phyloP scores from a whole-genome alignment of 37 sponge, comb jelly and placozoan genomes.

The Chondrilla cf. caribensis region DNA sequence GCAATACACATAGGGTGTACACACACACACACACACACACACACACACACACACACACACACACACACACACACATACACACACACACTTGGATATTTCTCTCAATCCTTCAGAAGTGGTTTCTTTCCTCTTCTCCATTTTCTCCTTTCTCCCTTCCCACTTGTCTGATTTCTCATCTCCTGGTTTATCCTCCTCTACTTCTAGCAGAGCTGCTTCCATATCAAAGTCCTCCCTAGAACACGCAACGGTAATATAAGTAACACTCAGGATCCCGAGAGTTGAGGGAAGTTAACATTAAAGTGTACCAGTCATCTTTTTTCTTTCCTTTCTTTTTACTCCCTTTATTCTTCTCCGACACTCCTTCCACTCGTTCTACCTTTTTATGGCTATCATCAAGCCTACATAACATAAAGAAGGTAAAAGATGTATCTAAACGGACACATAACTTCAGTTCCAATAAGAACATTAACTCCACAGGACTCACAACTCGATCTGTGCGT shows the following conservation, averaged over 20 bases:
- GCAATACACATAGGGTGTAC: too few relatives aligned
- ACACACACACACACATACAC: too few relatives aligned
- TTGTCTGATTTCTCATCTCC: background rate
- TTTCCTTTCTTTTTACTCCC: background rate
- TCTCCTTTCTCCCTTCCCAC: background rate
- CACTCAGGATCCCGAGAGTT: background rate
- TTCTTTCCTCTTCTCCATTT: background rate
- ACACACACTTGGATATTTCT: too few relatives aligned
- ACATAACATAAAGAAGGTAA: too few relatives aligned
- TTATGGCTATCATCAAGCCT: background rate
- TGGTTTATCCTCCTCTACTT: background rate
- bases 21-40: too few relatives aligned
- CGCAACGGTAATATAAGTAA: too few relatives aligned
- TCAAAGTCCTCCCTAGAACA: slow-evolving; percentile 20
- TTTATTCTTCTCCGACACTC: background rate
- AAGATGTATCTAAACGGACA: too few relatives aligned
- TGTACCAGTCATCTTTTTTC: background rate
- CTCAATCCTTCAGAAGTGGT: background rate
- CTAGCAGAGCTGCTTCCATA: background rate
- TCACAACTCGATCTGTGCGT: too few relatives aligned
- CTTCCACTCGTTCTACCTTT: background rate
- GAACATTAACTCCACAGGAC: too few relatives aligned
- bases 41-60: too few relatives aligned
- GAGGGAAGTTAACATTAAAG: background rate
- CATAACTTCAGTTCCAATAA: too few relatives aligned